Base-by-base conservation (phyloP, 2,113 vertebrate species). In the Stomatorhinus ivindoensis region DNA sequence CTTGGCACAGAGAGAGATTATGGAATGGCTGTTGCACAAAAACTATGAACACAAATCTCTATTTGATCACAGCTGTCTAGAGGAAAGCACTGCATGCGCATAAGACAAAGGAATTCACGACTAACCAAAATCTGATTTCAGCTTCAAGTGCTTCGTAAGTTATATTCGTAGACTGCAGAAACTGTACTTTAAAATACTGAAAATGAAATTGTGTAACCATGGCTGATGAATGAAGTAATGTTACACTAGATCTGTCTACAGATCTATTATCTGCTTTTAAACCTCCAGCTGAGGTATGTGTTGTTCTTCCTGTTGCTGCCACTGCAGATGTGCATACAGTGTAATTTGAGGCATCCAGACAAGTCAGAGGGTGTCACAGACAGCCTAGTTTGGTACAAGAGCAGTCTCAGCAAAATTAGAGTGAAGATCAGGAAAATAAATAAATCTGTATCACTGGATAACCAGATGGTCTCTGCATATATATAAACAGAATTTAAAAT, bases 301-400 rank as follows among this genome's bases (percentile, higher is more conserved):
- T 48, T 27, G 24, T 9, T 47, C 82, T 84, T 21, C 82, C 82
- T 42, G 82, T 47, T n/a, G 21, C 8, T n/a, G 24, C 1, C 82
- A 46, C 61, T 69, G 11, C 83, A 86, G 39, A 85, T 48, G 46
- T 42, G 47, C 21, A 7, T 48, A 4, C 24, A 6, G 15, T 86
- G 83, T 86, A 86, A 86, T 86, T 11, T 86, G 83, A 86, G 27
- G 83, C 83, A 10, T 86, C 46, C 11, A n/a, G 83, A 48, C 21
- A 48, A 50, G 82, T 85, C 9, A 50, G 83, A 47, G 83, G 44
- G 15, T 19, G 73, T 15, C 44, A 50, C 83, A 86, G 47, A 48
- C 83, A 86, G 47, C 15, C 73, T 15, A 19, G 73, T 86, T 50
- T 86, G 42, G n/a, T 50, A 15, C 9, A 86, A 27, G n/a, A 27